Base-by-base conservation (phyloP, 2,888 invertebrate species). In the Drosophila peninsularis region DNA sequence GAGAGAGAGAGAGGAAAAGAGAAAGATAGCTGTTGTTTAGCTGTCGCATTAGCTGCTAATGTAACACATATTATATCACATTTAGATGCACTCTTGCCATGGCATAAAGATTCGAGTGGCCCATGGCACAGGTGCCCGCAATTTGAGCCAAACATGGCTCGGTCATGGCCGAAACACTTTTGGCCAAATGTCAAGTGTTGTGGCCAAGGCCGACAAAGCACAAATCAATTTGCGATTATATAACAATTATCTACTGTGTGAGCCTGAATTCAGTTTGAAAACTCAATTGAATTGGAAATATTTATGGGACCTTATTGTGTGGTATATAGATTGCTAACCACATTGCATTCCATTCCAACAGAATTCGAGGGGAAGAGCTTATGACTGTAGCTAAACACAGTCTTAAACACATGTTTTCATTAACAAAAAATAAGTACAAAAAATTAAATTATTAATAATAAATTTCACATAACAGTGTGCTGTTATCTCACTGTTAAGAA, bases 111-210 rank as follows among this genome's bases (percentile, higher is more conserved):
- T 41, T 74, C 68, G 62, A 58, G 47, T 10, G 32, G 53, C 71
- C 62, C 54, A 27, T 37, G 60, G 70, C 44, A 27, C 50, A 56
- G 64, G 49, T 54, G 52, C 42, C 61, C 64, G 66, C 70, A 85
- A 82, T 86, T 85, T 11, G 34, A 17, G 27, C 17, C 55, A 47
- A 39, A 37, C 68, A 13, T 17, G 45, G 37, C 27, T 14, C 41
- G 77, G 79, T 66, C 66, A 47, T 49, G 86, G 80, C 57, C 78
- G 61, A 36, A 45, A 14, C 19, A 21, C 32, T 58, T 73, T 76
- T 68, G 75, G 52, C 60, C 39, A 75, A 82, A 66, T 80, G 82
- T 75, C 83, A 86, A 82, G 73, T 71, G 69, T 61, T 72, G n/a
- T 47, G 76, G 60, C 67, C 66, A 71, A 60, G 69, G 69, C 39